Base-by-base conservation (phyloP, 2,113 vertebrate species). In the Chionomys nivalis region DNA sequence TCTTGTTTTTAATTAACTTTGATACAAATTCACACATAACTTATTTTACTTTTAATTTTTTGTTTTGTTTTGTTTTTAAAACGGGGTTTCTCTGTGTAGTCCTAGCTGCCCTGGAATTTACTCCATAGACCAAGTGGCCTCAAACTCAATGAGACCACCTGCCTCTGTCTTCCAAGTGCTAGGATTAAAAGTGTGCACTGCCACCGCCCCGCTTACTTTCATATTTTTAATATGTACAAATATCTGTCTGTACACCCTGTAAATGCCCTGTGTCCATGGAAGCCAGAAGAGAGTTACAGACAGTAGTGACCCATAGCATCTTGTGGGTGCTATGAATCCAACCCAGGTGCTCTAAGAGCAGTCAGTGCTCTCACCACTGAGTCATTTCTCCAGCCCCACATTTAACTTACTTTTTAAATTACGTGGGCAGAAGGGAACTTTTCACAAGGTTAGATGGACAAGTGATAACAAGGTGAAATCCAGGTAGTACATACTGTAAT, bases 1-100 rank as follows among this genome's bases (percentile, higher is more conserved):
- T 77, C 82, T 49, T 88, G 24, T 26, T 97, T 96, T 82, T 55
- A 93, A 86, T 55, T 88, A 76, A 92, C 33, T 70, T 58, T 88
- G n/a, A 68, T 39, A 0, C 44, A 96, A 88, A 79, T 49, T 66
- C 1, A 93, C 13, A 88, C 76, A 82, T 92, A 42, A 82, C 61
- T 68, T 78, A 66, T 52, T 83, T 33, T 33, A n/a, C 28, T 42
- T 44, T 83, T 63, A 26, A 19, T 31, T 31, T 65, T 65, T 26
- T 66, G 9, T 68, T 33, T 68, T 31, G 9, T 66, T 65, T 66
- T 33, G 66, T 33, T 39, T 73, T 73, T 73, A 39, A 72, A 19
- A 72, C 36, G 21, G n/a, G 19, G 17, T 39, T 39, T 73, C 36
- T 73, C 19, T 73, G 36, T 72, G 36, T 72, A 73, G 70, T 19